Percentiles rank a stretch among this genome's conserved stretches.
Evolutionary conservation across 2,888 invertebrate genomes (phyloP).

Genomic region (Rhopalosiphum nymphaeae): DNA sequence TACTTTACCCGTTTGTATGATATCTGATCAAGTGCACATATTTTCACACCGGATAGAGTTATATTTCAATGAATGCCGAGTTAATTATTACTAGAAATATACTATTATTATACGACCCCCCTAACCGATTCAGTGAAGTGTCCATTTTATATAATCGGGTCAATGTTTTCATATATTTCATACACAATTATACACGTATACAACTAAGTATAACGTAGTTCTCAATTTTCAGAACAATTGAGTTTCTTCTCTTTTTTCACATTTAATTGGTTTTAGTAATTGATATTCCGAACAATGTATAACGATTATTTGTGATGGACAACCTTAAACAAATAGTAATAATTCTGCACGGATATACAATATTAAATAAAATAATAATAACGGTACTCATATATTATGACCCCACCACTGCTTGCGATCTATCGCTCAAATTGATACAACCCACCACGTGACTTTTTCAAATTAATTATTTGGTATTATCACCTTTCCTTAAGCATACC

Average conservation of each 20-base stretch:
- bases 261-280: not conserved
- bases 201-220: not conserved
- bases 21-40: not conserved
- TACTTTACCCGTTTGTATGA: not conserved
- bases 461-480: not conserved
- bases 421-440: not conserved
- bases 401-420: not conserved
- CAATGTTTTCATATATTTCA: not conserved
- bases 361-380: not conserved
- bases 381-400: not conserved
- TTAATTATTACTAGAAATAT: not conserved
- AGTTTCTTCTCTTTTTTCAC: not conserved
- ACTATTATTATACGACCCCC: not conserved
- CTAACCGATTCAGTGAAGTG: not conserved
- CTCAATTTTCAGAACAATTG: not conserved
- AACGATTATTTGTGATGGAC: not conserved
- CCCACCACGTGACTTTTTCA: not conserved
- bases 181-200: not conserved
- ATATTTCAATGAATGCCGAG: not conserved
- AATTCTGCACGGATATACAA: not conserved
- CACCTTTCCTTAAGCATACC: not conserved
- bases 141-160: not conserved
- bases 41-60: not conserved
- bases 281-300: not conserved
- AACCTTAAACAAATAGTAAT: not conserved